phyloP scores from a whole-genome alignment of 1,140 invertebrate genomes.

The Papilio helenus region DNA sequence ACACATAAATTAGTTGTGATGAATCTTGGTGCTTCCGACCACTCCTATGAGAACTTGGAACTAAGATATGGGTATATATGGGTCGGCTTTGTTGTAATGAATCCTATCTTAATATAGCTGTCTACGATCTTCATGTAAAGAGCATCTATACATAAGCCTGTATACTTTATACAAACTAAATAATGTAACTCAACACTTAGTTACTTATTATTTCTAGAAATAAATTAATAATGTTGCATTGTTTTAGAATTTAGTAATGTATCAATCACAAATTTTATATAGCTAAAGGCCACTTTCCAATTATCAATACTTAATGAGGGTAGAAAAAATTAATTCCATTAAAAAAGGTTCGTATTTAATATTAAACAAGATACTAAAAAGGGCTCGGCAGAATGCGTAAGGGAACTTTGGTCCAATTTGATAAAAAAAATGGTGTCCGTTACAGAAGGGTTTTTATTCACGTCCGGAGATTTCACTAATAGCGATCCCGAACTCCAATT shows the following conservation, averaged over 20 bases:
- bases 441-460: slow-evolving; percentile 56
- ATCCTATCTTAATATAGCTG: not conserved
- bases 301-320: slow-evolving; percentile 40
- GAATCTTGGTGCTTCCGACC: not conserved
- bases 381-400: slow-evolving; percentile 63
- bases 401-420: slow-evolving; percentile 63
- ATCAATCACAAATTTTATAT: not conserved
- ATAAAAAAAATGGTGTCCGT: slow-evolving; percentile 63
- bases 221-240: not conserved
- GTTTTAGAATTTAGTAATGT: not conserved
- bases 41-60: not conserved
- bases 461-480: slow-evolving; percentile 62
- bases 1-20: not conserved
- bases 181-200: too few relatives aligned
- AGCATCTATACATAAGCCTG: not conserved
- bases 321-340: slow-evolving; percentile 53
- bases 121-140: not conserved
- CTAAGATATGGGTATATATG: not conserved
- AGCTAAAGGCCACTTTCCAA: slow-evolving; percentile 19
- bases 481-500: slow-evolving; percentile 71
- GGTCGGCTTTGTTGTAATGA: not conserved
- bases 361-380: slow-evolving; percentile 68
- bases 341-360: slow-evolving; percentile 66
- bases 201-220: too few relatives aligned
- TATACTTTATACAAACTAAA: slow-evolving; percentile 1